Evolutionary conservation across 2,888 invertebrate genomes (phyloP), one percentile per base, ranked within the genome.

Genomic region (Platycheirus rosarum): DNA sequence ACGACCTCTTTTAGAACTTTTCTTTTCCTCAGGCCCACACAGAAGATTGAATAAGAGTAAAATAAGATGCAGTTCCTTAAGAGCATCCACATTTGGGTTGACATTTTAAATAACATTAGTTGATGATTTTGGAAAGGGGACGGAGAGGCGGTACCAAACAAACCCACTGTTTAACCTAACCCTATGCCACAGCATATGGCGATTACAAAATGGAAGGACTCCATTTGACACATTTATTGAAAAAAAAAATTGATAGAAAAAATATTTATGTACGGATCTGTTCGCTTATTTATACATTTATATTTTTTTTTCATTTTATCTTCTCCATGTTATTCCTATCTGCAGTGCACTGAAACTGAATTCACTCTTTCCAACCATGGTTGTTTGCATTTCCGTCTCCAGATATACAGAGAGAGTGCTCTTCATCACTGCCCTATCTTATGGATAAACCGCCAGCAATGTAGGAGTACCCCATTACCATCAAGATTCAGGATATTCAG

Each of bases 221-320:
- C 55, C 63, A 74, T 79, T 74, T 79, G 79, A 79, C 79, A 69
- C 63, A 74, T 74, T 79, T 74, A 79, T 69, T 74, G 40, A 9
- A 42, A 44, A 55, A 57, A 55, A 44, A 53, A 16, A 44, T n/a
- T 14, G 37, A 51, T 20, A 26, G 7, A 6, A 5, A 53, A 11
- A 53, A 51, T 68, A 35, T 69, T 55, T 55, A 37, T 55, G 37
- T 37, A 23, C 40, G 37, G n/a, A 53, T 44, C 20, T 32, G 11
- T 40, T 44, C 53, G 55, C 42, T 32, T 26, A n/a, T n/a, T n/a
- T n/a, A n/a, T n/a, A n/a, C n/a, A n/a, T n/a, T n/a, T n/a, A n/a
- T n/a, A n/a, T n/a, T 48, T 55, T 32, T 55, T 57, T 2, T 14
- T 26, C 32, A n/a, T 37, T 16, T 35, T 29, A 35, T 42, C 40